phyloP scores from a whole-genome alignment of 2,888 invertebrate species.

The Junonia oenone region DNA sequence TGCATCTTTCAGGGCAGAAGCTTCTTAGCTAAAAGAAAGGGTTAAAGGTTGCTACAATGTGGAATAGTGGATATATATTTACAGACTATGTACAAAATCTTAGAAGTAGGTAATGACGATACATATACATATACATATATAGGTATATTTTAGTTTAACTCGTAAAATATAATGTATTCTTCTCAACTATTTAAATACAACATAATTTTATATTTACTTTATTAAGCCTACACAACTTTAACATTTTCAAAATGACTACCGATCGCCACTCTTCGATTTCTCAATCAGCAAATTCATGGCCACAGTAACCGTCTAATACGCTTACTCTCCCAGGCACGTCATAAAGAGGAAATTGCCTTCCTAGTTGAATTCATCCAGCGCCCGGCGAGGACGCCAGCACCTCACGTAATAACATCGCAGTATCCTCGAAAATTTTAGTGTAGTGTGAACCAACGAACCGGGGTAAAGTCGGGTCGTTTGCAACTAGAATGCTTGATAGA shows the following conservation, averaged over 20 bases:
- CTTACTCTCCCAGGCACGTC: conserved; percentile 53
- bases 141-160: too few species aligned
- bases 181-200: too few species aligned
- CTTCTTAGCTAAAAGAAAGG: too few species aligned
- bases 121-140: too few species aligned
- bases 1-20: too few species aligned
- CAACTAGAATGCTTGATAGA: conserved; percentile 31
- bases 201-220: background rate
- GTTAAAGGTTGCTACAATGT: too few species aligned
- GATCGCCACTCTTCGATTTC: conserved; percentile 15
- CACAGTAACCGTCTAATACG: conserved; percentile 47
- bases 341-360: conserved; percentile 72
- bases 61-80: too few species aligned
- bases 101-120: too few species aligned
- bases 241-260: background rate
- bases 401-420: conserved; percentile 57
- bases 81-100: too few species aligned
- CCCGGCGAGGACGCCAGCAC: conserved; percentile 43
- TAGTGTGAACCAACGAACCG: conserved; percentile 42
- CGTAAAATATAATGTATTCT: too few species aligned
- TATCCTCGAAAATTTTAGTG: conserved; percentile 58
- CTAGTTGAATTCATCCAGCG: conserved; percentile 67
- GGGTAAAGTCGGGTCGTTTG: conserved; percentile 26
- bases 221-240: background rate
- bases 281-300: conserved; percentile 28